A percentile compares a stretch with the other conserved stretches of the same genome.
Evolutionary conservation across 2,888 invertebrate genomes (phyloP).

Genomic region (Neuroscelio doddi): DNA sequence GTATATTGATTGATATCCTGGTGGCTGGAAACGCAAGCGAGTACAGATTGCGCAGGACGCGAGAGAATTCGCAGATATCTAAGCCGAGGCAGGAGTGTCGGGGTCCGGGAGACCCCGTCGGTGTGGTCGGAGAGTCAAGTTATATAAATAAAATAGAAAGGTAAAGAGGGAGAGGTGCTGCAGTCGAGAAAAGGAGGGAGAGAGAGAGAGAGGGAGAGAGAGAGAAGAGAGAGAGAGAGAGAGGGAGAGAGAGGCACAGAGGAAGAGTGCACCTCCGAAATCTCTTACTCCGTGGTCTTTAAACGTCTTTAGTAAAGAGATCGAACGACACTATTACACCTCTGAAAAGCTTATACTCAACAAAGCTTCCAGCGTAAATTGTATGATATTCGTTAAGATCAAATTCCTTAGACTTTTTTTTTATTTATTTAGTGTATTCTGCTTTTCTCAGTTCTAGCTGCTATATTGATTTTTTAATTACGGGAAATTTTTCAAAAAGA

Average conservation of each 20-base stretch:
- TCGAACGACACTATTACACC: conserved; percentile 26
- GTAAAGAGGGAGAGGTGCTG: not conserved
- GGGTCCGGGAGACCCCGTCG: conserved; percentile 12
- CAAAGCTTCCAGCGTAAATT: not conserved
- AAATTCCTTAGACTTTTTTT: no score
- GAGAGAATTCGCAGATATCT: conserved; percentile 27
- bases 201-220: conserved; percentile 15
- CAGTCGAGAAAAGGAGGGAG: conserved; percentile 10
- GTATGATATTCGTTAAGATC: no score
- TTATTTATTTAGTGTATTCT: no score
- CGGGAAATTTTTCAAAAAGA: no score
- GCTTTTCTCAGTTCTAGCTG: no score
- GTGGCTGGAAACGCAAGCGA: conserved; percentile 32
- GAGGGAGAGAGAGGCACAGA: not conserved
- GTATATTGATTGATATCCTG: conserved; percentile 40
- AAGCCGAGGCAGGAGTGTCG: conserved; percentile 10
- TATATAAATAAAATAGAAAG: conserved; percentile 30
- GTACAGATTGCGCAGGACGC: conserved; percentile 41
- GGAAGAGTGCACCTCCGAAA: conserved; percentile 52
- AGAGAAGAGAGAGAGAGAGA: conserved; percentile 26
- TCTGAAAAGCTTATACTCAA: not conserved
- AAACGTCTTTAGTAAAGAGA: conserved; percentile 56
- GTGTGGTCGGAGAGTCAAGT: conserved; percentile 15
- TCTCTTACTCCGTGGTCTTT: conserved; percentile 55
- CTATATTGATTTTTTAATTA: no score